These are phyloP conservation scores for Acanthoscelides obtectus DNA, from an alignment of 2,888 invertebrate species.

Conservation along the genomic window DNA sequence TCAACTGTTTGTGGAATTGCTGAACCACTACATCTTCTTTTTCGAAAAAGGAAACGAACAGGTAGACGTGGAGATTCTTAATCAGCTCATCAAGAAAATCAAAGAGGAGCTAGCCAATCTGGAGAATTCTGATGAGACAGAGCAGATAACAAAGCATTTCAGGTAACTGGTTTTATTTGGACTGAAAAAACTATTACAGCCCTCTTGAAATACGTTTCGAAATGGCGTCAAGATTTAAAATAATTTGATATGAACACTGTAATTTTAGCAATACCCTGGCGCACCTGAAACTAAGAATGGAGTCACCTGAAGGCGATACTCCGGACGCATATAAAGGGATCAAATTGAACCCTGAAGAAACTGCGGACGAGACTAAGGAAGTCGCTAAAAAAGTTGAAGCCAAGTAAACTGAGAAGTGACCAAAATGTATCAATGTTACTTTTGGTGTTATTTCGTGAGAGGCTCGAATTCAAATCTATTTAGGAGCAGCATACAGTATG, in stretches of 20 bases:
- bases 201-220: too few relatives aligned
- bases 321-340: slow-evolving; percentile 60
- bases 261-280: slow-evolving; percentile 80
- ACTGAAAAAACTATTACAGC: too few relatives aligned
- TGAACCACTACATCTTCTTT: slow-evolving; percentile 92
- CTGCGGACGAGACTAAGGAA: slow-evolving; percentile 5
- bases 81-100: slow-evolving; percentile 81
- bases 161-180: too few relatives aligned
- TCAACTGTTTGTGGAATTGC: slow-evolving; percentile 89
- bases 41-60: slow-evolving; percentile 71
- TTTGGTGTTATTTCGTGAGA: too few relatives aligned
- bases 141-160: slow-evolving; percentile 87
- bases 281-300: slow-evolving; percentile 68
- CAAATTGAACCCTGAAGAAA: slow-evolving; percentile 18
- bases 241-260: too few relatives aligned
- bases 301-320: slow-evolving; percentile 59
- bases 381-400: slow-evolving; percentile 6
- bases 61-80: slow-evolving; percentile 41
- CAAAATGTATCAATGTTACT: background rate
- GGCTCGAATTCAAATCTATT: too few relatives aligned
- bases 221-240: too few relatives aligned
- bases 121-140: slow-evolving; percentile 92
- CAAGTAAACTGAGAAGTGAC: background rate
- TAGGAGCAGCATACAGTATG: too few relatives aligned
- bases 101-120: slow-evolving; percentile 90